phyloP scores from a whole-genome alignment of 2,888 invertebrate species.

The Chaetoderma sp. region DNA sequence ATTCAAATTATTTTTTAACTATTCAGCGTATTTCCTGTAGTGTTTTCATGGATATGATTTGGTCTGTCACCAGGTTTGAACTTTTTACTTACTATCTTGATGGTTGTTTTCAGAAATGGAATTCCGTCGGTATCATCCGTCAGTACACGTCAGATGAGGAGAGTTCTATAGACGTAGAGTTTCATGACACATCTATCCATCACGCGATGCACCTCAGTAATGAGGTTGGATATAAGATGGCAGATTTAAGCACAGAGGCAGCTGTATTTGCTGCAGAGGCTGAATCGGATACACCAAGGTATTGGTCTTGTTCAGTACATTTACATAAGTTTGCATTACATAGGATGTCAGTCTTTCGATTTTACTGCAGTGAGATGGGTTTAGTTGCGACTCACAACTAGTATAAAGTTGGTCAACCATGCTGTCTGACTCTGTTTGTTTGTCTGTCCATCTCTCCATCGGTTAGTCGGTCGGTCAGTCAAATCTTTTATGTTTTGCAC shows the following conservation, averaged over 20 bases:
- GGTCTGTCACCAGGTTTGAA: no score
- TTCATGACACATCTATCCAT: constrained; percentile 90
- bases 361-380: no score
- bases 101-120: constrained; percentile 81
- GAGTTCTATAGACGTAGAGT: constrained; percentile 92
- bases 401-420: no score
- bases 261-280: constrained; percentile 80
- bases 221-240: constrained; percentile 86
- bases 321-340: background rate
- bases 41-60: no score
- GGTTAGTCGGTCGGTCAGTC: no score
- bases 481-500: no score
- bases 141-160: constrained; percentile 82
- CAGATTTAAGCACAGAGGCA: constrained; percentile 84
- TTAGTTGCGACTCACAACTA: no score
- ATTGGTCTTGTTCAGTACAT: no score
- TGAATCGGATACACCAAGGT: constrained; percentile 74
- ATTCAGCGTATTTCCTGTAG: no score
- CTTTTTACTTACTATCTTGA: background rate
- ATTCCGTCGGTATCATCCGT: constrained; percentile 90
- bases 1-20: no score
- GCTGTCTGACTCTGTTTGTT: no score
- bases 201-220: constrained; percentile 92
- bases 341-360: background rate
- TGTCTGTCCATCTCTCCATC: no score